Evolutionary conservation across 2,113 vertebrate species (phyloP).

Genomic region (Bungarus multicinctus): DNA sequence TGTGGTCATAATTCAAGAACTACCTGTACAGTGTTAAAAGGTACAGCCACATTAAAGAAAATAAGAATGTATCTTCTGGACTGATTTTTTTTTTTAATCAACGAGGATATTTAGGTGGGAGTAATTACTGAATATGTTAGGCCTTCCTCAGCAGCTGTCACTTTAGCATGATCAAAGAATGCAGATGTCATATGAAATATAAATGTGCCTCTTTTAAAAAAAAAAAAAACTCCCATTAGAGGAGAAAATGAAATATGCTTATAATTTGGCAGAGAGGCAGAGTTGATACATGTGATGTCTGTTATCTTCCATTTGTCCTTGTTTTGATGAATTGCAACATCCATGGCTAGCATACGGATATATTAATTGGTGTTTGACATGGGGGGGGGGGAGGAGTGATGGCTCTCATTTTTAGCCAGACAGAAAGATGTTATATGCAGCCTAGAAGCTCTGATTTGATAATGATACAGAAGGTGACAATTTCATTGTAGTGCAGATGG

Average conservation of each 20-base stretch:
- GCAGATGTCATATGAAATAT: slow-evolving; percentile 38
- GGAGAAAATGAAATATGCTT: slow-evolving; percentile 17
- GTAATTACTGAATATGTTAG: slow-evolving; percentile 27
- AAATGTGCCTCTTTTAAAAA: slow-evolving; percentile 13
- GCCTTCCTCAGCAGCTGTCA: not conserved
- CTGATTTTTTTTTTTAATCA: slow-evolving; percentile 30
- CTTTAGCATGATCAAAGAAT: slow-evolving; percentile 32
- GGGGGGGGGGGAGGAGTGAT: not conserved
- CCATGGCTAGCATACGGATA: slow-evolving; percentile 37
- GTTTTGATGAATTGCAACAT: slow-evolving; percentile 52
- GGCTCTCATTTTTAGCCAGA: slow-evolving; percentile 42
- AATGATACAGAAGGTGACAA: slow-evolving; percentile 24
- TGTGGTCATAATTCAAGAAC: too few relatives aligned
- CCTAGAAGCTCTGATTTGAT: slow-evolving; percentile 28
- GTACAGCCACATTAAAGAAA: slow-evolving; percentile 21
- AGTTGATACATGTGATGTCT: slow-evolving; percentile 31
- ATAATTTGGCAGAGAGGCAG: slow-evolving; percentile 17
- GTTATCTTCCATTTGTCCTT: slow-evolving; percentile 50
- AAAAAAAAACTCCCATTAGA: slow-evolving; percentile 8
- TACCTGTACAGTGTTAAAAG: slow-evolving; percentile 8
- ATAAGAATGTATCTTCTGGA: not conserved
- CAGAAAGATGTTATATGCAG: slow-evolving; percentile 32
- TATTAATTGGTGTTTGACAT: slow-evolving; percentile 52
- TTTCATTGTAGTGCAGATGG: slow-evolving; percentile 29
- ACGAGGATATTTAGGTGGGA: not conserved